Percentiles rank a stretch among this genome's conserved stretches.
Evolutionary conservation across 2,113 vertebrate genomes (phyloP).

Genomic region (Donacobius atricapilla): DNA sequence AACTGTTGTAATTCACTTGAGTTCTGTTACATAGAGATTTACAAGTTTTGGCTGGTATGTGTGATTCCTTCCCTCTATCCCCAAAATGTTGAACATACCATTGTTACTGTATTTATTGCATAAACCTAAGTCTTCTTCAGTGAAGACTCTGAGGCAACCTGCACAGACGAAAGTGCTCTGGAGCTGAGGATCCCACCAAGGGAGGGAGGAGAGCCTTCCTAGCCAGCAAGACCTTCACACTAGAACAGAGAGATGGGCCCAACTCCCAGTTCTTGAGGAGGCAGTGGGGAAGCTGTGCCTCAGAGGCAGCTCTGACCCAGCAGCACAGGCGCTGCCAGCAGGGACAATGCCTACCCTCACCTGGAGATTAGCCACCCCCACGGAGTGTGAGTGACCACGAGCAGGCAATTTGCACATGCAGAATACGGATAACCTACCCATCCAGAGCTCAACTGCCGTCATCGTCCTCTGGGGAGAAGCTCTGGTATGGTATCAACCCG

Average conservation of each 20-base stretch:
- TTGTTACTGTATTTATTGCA: background rate
- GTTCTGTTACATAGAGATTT: background rate
- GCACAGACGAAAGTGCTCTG: too few species aligned
- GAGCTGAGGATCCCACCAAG: background rate
- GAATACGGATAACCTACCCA: too few species aligned
- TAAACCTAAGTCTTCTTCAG: background rate
- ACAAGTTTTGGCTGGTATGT: background rate
- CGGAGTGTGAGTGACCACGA: rapidly evolving
- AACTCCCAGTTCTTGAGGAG: rapidly evolving
- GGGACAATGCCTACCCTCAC: too few species aligned
- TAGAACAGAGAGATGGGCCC: background rate
- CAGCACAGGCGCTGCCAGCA: background rate
- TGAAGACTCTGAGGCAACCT: background rate
- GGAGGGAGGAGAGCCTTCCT: background rate
- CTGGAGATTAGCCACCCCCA: background rate
- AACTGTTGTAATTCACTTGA: background rate
- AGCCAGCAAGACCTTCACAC: rapidly evolving
- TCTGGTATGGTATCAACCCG: background rate
- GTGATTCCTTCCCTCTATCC: background rate
- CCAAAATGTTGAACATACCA: rapidly evolving
- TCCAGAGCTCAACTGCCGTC: rapidly evolving
- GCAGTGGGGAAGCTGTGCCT: background rate
- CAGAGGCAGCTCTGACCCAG: background rate
- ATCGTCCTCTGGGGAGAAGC: background rate
- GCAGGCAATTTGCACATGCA: rapidly evolving